Conservation (phyloP, 2,797 vertebrate genomes). For the Sardinella longiceps region DNA sequence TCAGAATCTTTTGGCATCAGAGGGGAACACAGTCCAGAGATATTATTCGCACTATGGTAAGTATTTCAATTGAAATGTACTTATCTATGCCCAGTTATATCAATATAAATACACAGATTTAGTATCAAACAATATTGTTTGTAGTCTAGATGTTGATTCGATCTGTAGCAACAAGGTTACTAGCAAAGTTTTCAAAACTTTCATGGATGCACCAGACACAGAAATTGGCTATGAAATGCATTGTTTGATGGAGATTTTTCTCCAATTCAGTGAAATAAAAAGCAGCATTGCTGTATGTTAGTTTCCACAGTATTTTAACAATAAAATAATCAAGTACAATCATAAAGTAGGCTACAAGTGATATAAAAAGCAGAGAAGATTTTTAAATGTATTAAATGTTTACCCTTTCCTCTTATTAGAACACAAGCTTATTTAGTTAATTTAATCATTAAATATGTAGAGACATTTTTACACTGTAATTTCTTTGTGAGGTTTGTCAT, state of each 20-base stretch:
- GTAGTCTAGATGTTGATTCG: not conserved
- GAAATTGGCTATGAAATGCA: not conserved
- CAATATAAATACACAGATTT: not conserved
- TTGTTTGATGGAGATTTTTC: not conserved
- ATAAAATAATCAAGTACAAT: not conserved
- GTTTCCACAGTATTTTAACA: not conserved
- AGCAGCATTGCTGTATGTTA: not conserved
- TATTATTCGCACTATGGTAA: not conserved
- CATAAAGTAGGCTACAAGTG: not conserved
- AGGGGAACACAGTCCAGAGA: not conserved
- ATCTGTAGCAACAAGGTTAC: not conserved
- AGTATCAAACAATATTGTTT: not conserved
- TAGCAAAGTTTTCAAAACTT: constrained; percentile 5
- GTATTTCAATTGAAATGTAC: constrained; percentile 11
- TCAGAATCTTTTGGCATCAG: constrained; percentile 16
- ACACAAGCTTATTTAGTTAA: not conserved
- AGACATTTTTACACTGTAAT: not conserved
- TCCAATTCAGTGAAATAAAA: not conserved
- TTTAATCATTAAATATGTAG: not conserved
- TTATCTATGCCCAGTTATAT: not conserved
- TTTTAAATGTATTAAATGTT: not conserved
- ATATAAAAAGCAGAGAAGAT: not conserved
- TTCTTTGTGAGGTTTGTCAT: not conserved
- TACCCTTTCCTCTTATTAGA: not conserved
- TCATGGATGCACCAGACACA: not conserved